Conservation (phyloP, 1,140 invertebrate species). For the Danaus plexippus region DNA sequence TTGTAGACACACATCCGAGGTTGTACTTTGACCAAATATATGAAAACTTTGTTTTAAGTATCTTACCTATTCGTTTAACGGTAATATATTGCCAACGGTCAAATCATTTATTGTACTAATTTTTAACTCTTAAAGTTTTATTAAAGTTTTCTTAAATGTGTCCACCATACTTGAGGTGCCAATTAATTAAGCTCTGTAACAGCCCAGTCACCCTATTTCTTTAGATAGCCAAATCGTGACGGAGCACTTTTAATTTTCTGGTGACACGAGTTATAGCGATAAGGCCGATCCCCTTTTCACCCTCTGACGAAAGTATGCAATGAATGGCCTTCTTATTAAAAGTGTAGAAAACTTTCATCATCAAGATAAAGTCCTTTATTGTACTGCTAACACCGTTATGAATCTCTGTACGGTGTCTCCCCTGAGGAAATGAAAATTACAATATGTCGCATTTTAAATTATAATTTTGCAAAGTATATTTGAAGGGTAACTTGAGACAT, state of each 20-base stretch:
- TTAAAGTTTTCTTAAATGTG: conserved; percentile 4
- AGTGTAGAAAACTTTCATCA: conserved; percentile 57
- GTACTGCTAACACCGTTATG: conserved; percentile 30
- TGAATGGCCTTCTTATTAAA: conserved; percentile 65
- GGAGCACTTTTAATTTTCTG: conserved; percentile 66
- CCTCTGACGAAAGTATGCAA: conserved; percentile 55
- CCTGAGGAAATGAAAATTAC: no score
- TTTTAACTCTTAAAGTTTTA: no score
- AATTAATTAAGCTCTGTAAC: conserved; percentile 63
- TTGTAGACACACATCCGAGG: conserved; percentile 19
- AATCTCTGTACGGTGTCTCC: background rate
- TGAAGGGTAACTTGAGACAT: no score
- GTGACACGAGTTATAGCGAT: conserved; percentile 64
- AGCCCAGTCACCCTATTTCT: conserved; percentile 58
- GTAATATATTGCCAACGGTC: no score
- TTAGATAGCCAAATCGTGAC: conserved; percentile 61
- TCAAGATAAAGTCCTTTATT: conserved; percentile 49
- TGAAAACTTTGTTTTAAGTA: conserved; percentile 1
- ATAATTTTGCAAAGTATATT: no score
- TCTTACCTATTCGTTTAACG: no score
- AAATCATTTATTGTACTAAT: no score
- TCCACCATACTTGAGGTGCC: conserved; percentile 36
- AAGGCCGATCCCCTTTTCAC: conserved; percentile 48
- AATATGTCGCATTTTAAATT: no score
- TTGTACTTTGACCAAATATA: conserved; percentile 17